A percentile compares a stretch with the other conserved stretches of the same genome.
Conservation (phyloP, 2,797 vertebrate species). For the Intellagama lesueurii region DNA sequence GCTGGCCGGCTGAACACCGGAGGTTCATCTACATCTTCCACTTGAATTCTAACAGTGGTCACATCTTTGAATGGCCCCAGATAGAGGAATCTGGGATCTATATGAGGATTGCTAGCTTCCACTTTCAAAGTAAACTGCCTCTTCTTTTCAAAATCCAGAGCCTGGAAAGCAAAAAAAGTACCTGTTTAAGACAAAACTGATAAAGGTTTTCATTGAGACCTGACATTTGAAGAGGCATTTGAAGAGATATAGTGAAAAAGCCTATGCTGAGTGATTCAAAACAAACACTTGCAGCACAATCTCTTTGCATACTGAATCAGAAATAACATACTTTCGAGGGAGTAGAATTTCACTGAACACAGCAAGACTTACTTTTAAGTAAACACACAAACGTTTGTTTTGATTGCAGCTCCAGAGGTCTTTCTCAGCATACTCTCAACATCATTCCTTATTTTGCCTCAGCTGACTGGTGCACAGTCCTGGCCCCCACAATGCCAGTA, state of each 20-base stretch:
- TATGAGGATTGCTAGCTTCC: constrained; percentile 89
- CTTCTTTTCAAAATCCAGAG: constrained; percentile 91
- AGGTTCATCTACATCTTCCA: constrained; percentile 94
- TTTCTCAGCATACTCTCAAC: background rate
- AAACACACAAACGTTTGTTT: background rate
- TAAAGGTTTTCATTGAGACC: background rate
- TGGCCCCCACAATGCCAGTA: background rate
- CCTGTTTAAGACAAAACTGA: constrained; percentile 1
- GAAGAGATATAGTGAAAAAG: background rate
- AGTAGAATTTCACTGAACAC: background rate
- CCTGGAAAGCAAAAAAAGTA: constrained; percentile 71
- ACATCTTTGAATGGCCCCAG: constrained; percentile 90
- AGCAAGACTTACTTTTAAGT: background rate
- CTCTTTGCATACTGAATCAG: background rate
- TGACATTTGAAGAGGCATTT: constrained; percentile 7
- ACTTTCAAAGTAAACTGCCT: constrained; percentile 87
- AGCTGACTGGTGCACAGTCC: background rate
- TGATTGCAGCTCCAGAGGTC: too few relatives aligned
- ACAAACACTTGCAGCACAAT: background rate
- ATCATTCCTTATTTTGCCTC: background rate
- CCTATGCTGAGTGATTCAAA: background rate
- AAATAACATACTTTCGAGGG: background rate
- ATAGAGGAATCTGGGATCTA: constrained; percentile 87
- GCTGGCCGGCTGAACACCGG: constrained; percentile 86
- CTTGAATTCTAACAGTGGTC: constrained; percentile 86